Evolutionary conservation across 2,888 invertebrate genomes (phyloP).

Genomic region (Schizaphis graminum): DNA sequence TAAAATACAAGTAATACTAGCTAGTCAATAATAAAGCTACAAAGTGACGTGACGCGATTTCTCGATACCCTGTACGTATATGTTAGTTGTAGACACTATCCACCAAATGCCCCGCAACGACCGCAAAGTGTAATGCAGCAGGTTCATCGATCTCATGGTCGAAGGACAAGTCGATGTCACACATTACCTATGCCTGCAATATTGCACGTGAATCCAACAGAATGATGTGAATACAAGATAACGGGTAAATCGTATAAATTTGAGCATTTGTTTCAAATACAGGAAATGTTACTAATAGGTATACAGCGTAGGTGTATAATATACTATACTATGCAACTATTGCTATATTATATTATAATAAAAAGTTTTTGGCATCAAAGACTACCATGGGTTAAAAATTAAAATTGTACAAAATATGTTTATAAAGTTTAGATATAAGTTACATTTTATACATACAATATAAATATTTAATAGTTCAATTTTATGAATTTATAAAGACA

Average conservation of each 20-base stretch:
- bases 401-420: too few relatives aligned
- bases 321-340: background rate
- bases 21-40: background rate
- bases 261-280: background rate
- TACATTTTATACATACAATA: too few relatives aligned
- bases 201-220: slow-evolving; percentile 4
- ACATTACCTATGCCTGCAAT: background rate
- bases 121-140: background rate
- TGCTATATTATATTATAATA: background rate
- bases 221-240: background rate
- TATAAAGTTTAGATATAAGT: too few relatives aligned
- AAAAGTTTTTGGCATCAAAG: background rate
- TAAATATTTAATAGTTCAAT: background rate
- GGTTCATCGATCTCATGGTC: slow-evolving; percentile 55
- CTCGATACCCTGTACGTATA: background rate
- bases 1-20: slow-evolving; percentile 34
- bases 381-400: background rate
- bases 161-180: slow-evolving; percentile 37
- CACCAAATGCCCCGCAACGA: slow-evolving; percentile 10
- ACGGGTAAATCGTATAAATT: background rate
- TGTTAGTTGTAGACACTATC: background rate
- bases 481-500: background rate
- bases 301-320: background rate
- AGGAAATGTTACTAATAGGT: background rate
- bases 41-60: slow-evolving; percentile 39